phyloP scores from a whole-genome alignment of 2,888 invertebrate species.

The Myopa tessellatipennis region DNA sequence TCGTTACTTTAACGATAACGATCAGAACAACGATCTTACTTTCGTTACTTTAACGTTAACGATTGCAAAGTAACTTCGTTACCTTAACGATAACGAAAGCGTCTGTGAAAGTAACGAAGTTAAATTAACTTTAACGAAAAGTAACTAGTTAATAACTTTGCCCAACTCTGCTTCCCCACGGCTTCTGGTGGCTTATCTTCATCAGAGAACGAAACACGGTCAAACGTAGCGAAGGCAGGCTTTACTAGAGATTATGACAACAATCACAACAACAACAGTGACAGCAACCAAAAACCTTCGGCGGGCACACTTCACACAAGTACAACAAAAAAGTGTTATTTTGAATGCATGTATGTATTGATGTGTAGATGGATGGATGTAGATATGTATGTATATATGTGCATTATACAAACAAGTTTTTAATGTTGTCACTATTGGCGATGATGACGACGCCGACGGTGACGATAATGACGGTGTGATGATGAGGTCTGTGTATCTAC shows the following conservation, averaged over 20 bases:
- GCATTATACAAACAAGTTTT: conserved; percentile 9
- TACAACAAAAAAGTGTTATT: not conserved
- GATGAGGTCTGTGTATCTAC: not conserved
- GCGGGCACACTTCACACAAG: not conserved
- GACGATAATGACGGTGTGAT: not conserved
- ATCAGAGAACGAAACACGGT: not conserved
- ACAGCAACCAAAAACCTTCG: not conserved
- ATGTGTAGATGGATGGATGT: not conserved
- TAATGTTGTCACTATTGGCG: conserved; percentile 5
- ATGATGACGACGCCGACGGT: not conserved
- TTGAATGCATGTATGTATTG: not conserved
- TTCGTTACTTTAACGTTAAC: no score
- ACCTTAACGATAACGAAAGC: no score
- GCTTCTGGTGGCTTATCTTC: not conserved
- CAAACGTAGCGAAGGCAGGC: not conserved
- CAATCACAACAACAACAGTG: not conserved
- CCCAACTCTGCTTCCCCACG: no score
- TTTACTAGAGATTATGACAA: not conserved
- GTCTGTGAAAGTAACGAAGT: no score
- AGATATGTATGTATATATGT: not conserved
- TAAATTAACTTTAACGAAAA: no score
- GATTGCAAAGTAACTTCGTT: no score
- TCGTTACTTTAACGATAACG: no score
- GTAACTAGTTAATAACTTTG: no score
- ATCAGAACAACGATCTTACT: no score